phyloP scores from a whole-genome alignment of 2,113 vertebrate genomes.

The Pterocles orientalis region DNA sequence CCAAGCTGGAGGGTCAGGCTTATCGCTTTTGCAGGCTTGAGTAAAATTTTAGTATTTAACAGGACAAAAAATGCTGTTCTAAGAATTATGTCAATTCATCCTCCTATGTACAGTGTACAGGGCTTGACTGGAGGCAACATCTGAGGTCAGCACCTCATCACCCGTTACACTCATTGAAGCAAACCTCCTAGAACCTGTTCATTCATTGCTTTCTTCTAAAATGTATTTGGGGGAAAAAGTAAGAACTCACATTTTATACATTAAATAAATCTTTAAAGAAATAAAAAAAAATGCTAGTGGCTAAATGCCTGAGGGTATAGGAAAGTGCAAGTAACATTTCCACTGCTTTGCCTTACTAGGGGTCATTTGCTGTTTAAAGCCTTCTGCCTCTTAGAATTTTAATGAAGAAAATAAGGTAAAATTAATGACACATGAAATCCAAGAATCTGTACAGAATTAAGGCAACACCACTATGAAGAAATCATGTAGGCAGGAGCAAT shows the following conservation, averaged over 20 bases:
- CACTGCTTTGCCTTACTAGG: neutral
- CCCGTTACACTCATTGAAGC: neutral
- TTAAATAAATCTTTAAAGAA: neutral
- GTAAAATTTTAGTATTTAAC: constrained; percentile 70
- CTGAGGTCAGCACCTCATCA: neutral
- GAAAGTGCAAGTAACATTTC: neutral
- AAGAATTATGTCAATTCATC: constrained; percentile 28
- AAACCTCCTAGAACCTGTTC: neutral
- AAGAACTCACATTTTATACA: neutral
- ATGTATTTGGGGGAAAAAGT: neutral
- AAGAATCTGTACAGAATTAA: neutral
- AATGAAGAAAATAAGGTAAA: neutral
- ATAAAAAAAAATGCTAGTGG: neutral
- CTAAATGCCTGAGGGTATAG: neutral
- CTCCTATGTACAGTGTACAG: neutral
- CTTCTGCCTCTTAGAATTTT: neutral
- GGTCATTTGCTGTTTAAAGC: neutral
- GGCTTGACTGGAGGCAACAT: neutral
- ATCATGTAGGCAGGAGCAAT: neutral
- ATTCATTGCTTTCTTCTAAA: neutral
- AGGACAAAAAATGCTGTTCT: constrained; percentile 53
- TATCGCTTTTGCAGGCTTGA: constrained; percentile 48
- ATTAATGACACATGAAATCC: neutral
- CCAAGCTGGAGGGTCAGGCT: constrained; percentile 53
- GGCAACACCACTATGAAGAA: neutral